Evolutionary conservation across 2,113 vertebrate species (phyloP), one percentile per base, ranked within the genome.

Genomic region (Tragelaphus strepsiceros): DNA sequence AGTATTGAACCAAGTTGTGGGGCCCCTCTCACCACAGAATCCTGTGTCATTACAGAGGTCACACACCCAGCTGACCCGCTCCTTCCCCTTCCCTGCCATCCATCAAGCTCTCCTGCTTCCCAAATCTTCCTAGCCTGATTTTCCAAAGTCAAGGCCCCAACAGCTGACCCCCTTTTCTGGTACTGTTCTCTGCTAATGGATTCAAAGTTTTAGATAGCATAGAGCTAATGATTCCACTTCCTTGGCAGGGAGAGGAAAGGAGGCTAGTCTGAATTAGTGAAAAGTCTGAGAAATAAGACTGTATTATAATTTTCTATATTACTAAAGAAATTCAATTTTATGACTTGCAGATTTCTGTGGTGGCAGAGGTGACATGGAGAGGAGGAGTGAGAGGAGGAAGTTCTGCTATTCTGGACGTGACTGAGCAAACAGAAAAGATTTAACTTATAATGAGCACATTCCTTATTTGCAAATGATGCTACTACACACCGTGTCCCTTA

Each of bases 251-350:
- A 43, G n/a, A 59, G 49, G 46, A 58, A 59, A 91, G 56, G 51
- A 84, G 35, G 74, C 46, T 16, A 67, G 26, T 49, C 15, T 90
- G 81, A 97, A 90, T 90, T 93, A 84, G 84, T 4, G 14, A 88
- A 90, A 94, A 93, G 53, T 78, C 78, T 93, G 77, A 90, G 67
- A 88, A 97, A 67, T 64, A 93, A 90, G 78, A 82, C 43, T 51
- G 85, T 80, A 14, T 43, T 77, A 24, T 71, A 71, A 39, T 26
- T 43, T 26, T 43, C 39, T 43, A 7, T 43, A 14, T 43, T 24
- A 54, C n/a, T 89, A 67, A 89, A 80, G 83, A 84, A 82, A 81
- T 26, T 49, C 21, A 58, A 4, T 91, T 95, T 85, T 74, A 61
- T 62, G 82, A 84, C 61, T 32, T 71, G 32, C 62, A 21, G 46